Conservation (phyloP, 1,140 invertebrate species). For the Leptopilina boulardi region DNA sequence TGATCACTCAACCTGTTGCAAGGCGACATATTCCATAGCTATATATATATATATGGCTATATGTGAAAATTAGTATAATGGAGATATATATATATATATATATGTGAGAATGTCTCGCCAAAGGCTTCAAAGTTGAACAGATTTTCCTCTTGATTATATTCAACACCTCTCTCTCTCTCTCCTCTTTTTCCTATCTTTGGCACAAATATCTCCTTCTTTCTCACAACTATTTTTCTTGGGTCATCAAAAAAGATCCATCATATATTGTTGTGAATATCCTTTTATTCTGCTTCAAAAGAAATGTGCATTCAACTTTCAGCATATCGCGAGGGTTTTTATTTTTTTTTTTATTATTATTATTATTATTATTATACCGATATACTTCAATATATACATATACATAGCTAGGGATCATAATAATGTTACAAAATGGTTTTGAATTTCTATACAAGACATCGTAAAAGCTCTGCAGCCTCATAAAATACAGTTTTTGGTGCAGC, state of each 20-base stretch:
- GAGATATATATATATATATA: neutral
- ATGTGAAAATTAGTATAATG: conserved; percentile 16
- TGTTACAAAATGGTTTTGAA: neutral
- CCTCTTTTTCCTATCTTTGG: neutral
- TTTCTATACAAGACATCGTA: neutral
- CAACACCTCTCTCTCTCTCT: neutral
- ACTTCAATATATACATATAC: neutral
- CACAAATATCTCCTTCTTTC: too few species aligned
- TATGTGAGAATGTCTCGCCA: neutral
- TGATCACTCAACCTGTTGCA: conserved; percentile 25
- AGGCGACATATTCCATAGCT: neutral
- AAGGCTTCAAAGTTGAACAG: conserved; percentile 17
- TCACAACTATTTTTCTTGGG: too few species aligned
- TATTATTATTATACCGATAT: neutral
- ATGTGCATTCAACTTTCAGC: neutral
- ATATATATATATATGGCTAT: neutral
- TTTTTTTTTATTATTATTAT: too few species aligned
- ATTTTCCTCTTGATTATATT: conserved; percentile 29
- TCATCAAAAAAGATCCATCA: neutral
- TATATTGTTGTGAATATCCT: neutral
- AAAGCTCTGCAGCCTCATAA: neutral
- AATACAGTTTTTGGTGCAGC: neutral
- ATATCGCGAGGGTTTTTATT: too few species aligned
- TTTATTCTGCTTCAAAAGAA: neutral
- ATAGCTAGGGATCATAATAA: neutral